Evolutionary conservation across 2,888 invertebrate species (phyloP).

Genomic region (Eremobia ochroleuca): DNA sequence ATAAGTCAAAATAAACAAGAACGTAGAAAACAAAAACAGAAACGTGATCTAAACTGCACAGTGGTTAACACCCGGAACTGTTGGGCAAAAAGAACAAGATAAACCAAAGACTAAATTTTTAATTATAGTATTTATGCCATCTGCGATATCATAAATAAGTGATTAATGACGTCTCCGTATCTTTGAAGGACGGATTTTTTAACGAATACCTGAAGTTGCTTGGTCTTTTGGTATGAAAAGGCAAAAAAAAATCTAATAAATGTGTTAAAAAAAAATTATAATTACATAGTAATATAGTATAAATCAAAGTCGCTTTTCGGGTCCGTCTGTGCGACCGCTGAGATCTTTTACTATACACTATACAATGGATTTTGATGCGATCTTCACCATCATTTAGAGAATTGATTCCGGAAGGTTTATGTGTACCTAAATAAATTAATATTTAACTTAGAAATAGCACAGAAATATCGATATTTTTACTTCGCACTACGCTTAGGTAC

Average conservation of each 20-base stretch:
- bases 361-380: background rate
- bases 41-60: slow-evolving; percentile 55
- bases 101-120: background rate
- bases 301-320: background rate
- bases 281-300: background rate
- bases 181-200: background rate
- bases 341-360: background rate
- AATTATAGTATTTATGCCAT: slow-evolving; percentile 32
- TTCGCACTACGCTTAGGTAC: too few relatives aligned
- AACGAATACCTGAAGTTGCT: background rate
- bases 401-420: background rate
- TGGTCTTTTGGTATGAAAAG: background rate
- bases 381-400: background rate
- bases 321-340: background rate
- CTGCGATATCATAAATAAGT: slow-evolving; percentile 9
- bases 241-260: background rate
- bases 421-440: background rate
- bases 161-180: background rate
- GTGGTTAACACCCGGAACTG: slow-evolving; percentile 61
- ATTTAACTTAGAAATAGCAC: background rate
- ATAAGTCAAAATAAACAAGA: slow-evolving; percentile 49
- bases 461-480: background rate
- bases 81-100: slow-evolving; percentile 41
- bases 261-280: too few relatives aligned
- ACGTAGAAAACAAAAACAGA: slow-evolving; percentile 32